Percentiles rank a stretch among this genome's conserved stretches.
These are phyloP conservation scores for Poecilia latipinna DNA, from an alignment of 2,113 vertebrate species.

Conservation along the genomic window DNA sequence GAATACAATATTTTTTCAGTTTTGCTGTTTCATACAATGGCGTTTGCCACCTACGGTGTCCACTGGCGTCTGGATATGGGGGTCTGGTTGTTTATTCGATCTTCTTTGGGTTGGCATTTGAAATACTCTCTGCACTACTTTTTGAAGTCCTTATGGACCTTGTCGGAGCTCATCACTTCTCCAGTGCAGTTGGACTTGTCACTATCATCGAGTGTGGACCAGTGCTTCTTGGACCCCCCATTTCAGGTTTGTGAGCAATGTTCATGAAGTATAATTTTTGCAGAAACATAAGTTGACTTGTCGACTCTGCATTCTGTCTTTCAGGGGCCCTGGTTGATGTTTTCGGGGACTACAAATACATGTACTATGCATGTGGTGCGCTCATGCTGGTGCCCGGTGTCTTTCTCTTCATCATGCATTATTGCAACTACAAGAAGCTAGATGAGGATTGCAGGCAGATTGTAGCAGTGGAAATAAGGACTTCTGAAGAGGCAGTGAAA, in stretches of 20 bases:
- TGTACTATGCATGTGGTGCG: constrained; percentile 83
- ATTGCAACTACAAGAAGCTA: constrained; percentile 84
- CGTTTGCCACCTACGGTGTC: constrained; percentile 82
- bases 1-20: constrained; percentile 86
- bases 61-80: constrained; percentile 72
- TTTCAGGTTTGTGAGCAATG: constrained; percentile 80
- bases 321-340: constrained; percentile 83
- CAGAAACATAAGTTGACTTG: background rate
- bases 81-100: constrained; percentile 76
- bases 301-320: constrained; percentile 42
- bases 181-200: constrained; percentile 82
- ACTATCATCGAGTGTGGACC: constrained; percentile 85
- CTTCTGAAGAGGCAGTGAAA: constrained; percentile 46
- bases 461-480: constrained; percentile 53
- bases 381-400: constrained; percentile 82
- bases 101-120: constrained; percentile 82
- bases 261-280: background rate
- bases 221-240: constrained; percentile 82
- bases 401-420: constrained; percentile 87
- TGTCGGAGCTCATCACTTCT: constrained; percentile 80
- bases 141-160: constrained; percentile 86
- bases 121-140: constrained; percentile 83
- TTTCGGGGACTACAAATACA: constrained; percentile 84
- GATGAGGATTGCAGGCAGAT: constrained; percentile 74
- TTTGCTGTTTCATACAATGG: constrained; percentile 81